These are phyloP conservation scores for Brotula barbata DNA, from an alignment of 2,797 vertebrate species.

Conservation along the genomic window DNA sequence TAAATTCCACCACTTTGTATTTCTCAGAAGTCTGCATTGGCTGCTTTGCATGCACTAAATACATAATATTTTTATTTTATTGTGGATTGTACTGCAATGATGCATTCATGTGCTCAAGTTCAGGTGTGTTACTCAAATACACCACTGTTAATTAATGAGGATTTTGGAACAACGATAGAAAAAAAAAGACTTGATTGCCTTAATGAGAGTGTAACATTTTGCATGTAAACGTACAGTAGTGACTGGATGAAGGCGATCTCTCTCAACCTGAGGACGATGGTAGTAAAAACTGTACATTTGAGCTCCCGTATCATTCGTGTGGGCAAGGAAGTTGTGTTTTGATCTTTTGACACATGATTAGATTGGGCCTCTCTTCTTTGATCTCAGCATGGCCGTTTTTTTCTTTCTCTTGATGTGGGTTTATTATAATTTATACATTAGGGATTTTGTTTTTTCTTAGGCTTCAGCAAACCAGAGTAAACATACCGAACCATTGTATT, in stretches of 20 bases:
- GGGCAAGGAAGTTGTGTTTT: constrained; percentile 68
- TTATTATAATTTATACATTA: constrained; percentile 85
- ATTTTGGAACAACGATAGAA: too few relatives aligned
- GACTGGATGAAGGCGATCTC: constrained; percentile 17
- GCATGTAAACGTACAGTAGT: too few relatives aligned
- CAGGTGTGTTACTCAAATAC: too few relatives aligned
- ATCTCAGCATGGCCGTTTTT: constrained; percentile 73
- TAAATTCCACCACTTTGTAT: neutral
- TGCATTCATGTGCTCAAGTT: too few relatives aligned
- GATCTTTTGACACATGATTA: constrained; percentile 81
- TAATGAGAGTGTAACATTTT: too few relatives aligned
- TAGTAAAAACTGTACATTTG: constrained; percentile 39
- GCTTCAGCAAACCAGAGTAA: constrained; percentile 78
- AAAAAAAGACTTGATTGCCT: too few relatives aligned
- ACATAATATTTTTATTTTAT: too few relatives aligned
- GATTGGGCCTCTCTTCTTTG: constrained; percentile 74
- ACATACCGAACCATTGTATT: constrained; percentile 79
- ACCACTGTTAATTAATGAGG: too few relatives aligned
- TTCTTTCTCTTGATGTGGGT: constrained; percentile 72
- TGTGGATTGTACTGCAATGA: too few relatives aligned
- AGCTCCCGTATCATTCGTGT: constrained; percentile 62
- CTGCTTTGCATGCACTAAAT: too few relatives aligned
- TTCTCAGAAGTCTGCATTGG: constrained; percentile 11
- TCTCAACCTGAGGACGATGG: constrained; percentile 28
- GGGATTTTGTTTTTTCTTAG: constrained; percentile 75